Evolutionary conservation across 1,140 invertebrate species (phyloP), one percentile per base, ranked within the genome.

Genomic region (Procambarus clarkii): DNA sequence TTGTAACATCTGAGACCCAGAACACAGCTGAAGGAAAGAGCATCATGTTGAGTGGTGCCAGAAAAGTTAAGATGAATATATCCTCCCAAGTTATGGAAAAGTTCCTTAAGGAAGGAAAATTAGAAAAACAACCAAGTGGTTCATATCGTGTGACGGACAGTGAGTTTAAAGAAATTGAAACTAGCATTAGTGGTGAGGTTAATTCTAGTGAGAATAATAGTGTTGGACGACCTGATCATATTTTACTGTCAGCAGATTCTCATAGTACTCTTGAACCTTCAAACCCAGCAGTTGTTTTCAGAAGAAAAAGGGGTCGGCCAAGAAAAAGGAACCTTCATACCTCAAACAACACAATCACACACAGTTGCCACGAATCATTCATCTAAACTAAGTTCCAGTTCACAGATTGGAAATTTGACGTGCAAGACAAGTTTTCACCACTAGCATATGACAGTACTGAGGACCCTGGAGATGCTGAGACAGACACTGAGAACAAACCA

Each of bases 401-500:
- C 24, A 3, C 69, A 74, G n/a, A 5, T 34, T 5, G 69, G n/a
- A 21, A 74, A 74, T 7, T 21, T 11, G 5, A 74, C 7, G n/a
- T 21, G 24, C 11, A 74, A 74, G 8, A 74, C 69, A 21, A 74
- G n/a, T 11, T 34, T 34, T 58, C 48, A 8, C 44, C 34, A 18
- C 21, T 86, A 34, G 15, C n/a, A 11, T 86, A 76, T 78, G 74
- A 86, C 15, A 86, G 85, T 34, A 86, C 48, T 11, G 85, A 86
- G 50, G 85, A 86, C 24, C 74, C 76, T 60, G 84, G 21, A 24
- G 85, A 86, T 77, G 85, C 69, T 24, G 85, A 86, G 48, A 60
- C 85, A n/a, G 85, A 86, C 50, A 60, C 48, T 58, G 85, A 86
- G 13, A 15, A 24, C 5, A 86, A 86, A 58, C 50, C 71, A 54